These are phyloP conservation scores for Saturnia pavonia DNA, from an alignment of 2,888 invertebrate genomes.

Conservation along the genomic window DNA sequence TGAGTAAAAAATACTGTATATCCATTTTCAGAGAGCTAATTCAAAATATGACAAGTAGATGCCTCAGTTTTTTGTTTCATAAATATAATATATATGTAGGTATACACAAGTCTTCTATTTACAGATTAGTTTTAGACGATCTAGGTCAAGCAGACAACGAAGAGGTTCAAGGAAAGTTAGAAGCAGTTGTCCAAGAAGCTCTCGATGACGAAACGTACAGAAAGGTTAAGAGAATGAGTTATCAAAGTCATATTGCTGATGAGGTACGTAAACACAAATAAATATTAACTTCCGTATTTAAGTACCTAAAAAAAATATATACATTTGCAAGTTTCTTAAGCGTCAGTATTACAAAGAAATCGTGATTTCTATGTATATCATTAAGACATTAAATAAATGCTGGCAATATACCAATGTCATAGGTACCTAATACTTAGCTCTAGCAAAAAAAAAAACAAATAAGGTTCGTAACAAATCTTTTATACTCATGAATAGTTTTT, in stretches of 20 bases:
- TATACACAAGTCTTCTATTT: constrained; percentile 18
- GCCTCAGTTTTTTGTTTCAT: too few species aligned
- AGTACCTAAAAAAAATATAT: neutral
- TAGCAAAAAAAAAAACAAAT: neutral
- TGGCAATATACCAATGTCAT: neutral
- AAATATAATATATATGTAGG: too few species aligned
- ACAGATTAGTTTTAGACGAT: constrained; percentile 77
- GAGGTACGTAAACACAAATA: constrained; percentile 75
- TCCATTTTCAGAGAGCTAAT: too few species aligned
- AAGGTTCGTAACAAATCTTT: neutral
- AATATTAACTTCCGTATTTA: neutral
- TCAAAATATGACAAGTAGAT: too few species aligned
- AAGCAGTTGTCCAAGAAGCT: constrained; percentile 85
- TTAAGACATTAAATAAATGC: neutral
- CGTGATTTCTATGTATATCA: neutral
- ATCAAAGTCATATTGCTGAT: constrained; percentile 85
- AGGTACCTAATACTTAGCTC: neutral
- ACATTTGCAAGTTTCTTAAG: neutral
- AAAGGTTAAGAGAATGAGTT: constrained; percentile 87
- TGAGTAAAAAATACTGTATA: too few species aligned
- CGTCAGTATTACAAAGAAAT: neutral
- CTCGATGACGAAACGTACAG: constrained; percentile 86
- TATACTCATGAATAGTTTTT: neutral
- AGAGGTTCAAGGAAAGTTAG: constrained; percentile 82
- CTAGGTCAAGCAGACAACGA: constrained; percentile 65